Conservation (phyloP, 2,797 vertebrate genomes). For the Pangasius mekongensis region DNA sequence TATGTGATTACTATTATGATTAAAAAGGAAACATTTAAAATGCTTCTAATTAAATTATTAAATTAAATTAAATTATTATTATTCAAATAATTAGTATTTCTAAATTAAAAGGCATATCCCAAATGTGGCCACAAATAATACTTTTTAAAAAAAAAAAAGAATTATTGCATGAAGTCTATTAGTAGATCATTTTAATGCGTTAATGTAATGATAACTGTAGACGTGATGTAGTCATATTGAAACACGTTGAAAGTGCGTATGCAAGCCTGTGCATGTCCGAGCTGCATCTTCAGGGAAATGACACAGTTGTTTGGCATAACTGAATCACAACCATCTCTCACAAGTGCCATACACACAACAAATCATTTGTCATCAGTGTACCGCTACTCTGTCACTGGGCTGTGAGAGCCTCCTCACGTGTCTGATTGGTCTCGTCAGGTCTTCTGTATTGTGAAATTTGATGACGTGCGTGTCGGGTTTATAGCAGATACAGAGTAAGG, state of each 20-base stretch:
- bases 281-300: constrained; percentile 24
- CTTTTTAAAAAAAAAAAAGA: background rate
- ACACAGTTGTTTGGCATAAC: constrained; percentile 6
- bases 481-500: background rate
- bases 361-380: background rate
- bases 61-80: no score
- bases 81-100: background rate
- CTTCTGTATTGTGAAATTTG: background rate
- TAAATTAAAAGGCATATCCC: background rate
- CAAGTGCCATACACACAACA: background rate
- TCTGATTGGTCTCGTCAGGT: background rate
- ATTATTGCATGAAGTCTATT: background rate
- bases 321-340: background rate
- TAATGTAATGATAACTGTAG: background rate
- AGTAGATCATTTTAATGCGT: background rate
- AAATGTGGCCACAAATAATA: background rate
- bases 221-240: background rate
- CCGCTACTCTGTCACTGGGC: background rate
- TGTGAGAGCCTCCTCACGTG: background rate
- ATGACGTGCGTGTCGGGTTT: background rate
- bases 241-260: background rate
- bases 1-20: background rate
- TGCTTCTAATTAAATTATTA: background rate
- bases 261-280: background rate
- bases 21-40: background rate